Percentiles rank a stretch among this genome's conserved stretches.
phyloP scores from a whole-genome alignment of 2,113 vertebrate genomes.

The Campylomormyrus tamandua region DNA sequence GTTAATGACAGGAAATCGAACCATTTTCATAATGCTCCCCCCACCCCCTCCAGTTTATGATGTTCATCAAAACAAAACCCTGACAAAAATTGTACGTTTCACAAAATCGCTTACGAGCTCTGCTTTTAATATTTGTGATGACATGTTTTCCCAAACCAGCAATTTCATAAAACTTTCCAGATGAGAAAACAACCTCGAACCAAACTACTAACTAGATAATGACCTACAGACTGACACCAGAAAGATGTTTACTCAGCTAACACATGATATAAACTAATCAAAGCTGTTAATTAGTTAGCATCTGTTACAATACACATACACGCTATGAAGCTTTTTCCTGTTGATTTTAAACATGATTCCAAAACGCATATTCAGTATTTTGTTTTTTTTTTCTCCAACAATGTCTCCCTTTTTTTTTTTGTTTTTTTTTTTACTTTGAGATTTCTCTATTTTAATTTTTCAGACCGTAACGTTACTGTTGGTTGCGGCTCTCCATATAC shows the following conservation, averaged over 20 bases:
- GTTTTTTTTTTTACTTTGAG: neutral
- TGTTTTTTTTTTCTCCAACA: neutral
- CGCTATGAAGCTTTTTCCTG: neutral
- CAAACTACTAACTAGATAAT: neutral
- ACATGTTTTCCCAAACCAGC: neutral
- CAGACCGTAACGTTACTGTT: neutral
- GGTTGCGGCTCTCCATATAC: neutral
- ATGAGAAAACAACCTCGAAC: neutral
- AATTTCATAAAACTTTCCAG: neutral
- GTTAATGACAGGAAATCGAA: neutral
- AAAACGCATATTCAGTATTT: neutral
- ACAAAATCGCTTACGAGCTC: neutral
- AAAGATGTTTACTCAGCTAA: neutral
- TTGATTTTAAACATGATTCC: neutral
- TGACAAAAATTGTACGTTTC: neutral
- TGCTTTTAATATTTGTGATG: neutral
- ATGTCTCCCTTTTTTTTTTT: neutral
- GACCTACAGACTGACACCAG: neutral
- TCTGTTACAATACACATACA: neutral
- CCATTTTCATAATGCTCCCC: neutral
- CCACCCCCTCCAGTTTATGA: neutral
- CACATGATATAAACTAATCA: neutral
- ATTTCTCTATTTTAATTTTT: neutral
- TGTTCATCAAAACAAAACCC: neutral
- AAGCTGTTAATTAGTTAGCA: neutral